Evolutionary conservation across 2,113 vertebrate genomes (phyloP).

Genomic region (Cygnus atratus): DNA sequence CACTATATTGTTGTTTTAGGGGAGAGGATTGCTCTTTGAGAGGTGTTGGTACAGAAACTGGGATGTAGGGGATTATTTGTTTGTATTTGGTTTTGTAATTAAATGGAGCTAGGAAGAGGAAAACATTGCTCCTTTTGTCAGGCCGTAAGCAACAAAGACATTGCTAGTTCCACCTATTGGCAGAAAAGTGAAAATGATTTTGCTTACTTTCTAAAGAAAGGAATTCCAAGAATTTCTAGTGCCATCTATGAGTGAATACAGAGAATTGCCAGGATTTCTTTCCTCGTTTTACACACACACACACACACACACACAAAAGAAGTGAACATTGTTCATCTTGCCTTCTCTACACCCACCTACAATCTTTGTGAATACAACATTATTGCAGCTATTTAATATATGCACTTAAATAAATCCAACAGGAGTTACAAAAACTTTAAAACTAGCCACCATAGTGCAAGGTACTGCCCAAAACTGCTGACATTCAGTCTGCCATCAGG

Average conservation of each 20-base stretch:
- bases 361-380: neutral
- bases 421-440: neutral
- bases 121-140: neutral
- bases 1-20: neutral
- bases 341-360: neutral
- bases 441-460: neutral
- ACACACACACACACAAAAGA: neutral
- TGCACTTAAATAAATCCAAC: neutral
- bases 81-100: neutral
- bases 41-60: neutral
- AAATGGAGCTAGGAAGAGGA: neutral
- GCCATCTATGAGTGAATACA: slow-evolving; percentile 59
- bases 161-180: slow-evolving; percentile 55
- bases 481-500: accelerated
- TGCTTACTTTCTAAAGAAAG: neutral
- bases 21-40: neutral
- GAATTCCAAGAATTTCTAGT: slow-evolving; percentile 58
- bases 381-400: neutral
- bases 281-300: neutral
- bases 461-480: neutral
- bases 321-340: neutral
- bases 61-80: neutral
- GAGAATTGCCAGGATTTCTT: slow-evolving; percentile 6
- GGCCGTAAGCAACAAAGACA: neutral
- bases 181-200: slow-evolving; percentile 18